Conservation (phyloP, 2,113 vertebrate genomes). For the Orcinus orca region DNA sequence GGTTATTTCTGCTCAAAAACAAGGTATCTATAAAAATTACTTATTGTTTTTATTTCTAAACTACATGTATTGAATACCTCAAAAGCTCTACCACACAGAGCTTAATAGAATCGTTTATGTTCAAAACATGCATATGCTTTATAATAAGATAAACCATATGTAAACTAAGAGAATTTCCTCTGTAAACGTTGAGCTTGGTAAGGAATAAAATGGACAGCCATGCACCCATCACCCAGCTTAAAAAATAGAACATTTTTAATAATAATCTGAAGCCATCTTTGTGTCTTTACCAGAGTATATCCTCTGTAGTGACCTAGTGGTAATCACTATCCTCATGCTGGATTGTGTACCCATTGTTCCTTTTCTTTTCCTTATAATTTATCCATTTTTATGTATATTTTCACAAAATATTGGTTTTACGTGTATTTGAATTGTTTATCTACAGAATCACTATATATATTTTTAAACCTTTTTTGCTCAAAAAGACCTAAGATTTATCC, state of each 20-base stretch:
- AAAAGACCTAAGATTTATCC: background rate
- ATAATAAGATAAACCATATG: background rate
- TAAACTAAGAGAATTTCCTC: background rate
- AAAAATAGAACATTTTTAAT: background rate
- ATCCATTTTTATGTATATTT: background rate
- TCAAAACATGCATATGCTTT: background rate
- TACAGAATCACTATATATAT: background rate
- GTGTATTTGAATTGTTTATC: background rate
- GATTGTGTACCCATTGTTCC: background rate
- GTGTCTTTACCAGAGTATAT: rapidly evolving
- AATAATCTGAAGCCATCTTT: background rate
- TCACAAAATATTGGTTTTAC: background rate
- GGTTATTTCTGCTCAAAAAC: slow-evolving; percentile 23
- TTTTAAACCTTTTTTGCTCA: background rate
- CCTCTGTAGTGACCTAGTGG: background rate
- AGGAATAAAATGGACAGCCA: background rate
- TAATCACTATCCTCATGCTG: no score
- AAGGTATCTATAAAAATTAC: background rate
- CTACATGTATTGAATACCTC: background rate
- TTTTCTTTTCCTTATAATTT: background rate
- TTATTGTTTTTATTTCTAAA: background rate
- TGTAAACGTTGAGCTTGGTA: background rate
- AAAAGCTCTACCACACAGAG: background rate
- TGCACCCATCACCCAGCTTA: background rate
- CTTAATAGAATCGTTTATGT: background rate